Evolutionary conservation across 2,888 invertebrate genomes (phyloP).

Genomic region (Amiota minor): DNA sequence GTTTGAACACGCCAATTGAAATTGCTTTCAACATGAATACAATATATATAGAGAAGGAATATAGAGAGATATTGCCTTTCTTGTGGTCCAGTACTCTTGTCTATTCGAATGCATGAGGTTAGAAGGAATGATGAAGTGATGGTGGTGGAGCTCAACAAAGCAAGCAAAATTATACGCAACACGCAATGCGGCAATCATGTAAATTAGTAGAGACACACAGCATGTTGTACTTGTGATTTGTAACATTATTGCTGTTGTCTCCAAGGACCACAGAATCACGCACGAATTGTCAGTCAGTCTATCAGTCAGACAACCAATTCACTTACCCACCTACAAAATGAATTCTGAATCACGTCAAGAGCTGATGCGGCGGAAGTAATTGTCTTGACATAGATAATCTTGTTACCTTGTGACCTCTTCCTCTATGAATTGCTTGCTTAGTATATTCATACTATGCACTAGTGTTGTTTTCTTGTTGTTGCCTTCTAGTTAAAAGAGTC

Average conservation of each 20-base stretch:
- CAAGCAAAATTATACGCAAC: conserved; percentile 38
- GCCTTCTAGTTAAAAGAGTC: no score
- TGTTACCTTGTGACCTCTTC: conserved; percentile 55
- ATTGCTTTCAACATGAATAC: no score
- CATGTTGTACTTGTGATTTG: conserved; percentile 9
- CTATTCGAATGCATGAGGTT: no score
- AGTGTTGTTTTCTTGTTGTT: no score
- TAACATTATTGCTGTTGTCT: neutral
- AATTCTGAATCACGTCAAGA: neutral
- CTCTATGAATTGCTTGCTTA: neutral
- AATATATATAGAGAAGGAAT: no score
- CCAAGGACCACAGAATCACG: neutral
- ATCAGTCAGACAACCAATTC: conserved; percentile 23
- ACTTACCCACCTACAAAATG: neutral
- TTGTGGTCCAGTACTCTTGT: no score
- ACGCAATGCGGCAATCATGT: conserved; percentile 70
- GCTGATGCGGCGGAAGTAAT: conserved; percentile 67
- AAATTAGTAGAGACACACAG: conserved; percentile 53
- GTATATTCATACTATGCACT: neutral
- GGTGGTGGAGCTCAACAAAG: neutral
- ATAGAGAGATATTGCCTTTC: no score
- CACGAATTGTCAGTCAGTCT: conserved; percentile 27
- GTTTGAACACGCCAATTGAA: no score
- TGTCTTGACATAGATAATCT: conserved; percentile 70
- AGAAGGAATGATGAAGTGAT: no score